Evolutionary conservation across 1,140 invertebrate species (phyloP), one percentile per base, ranked within the genome.

Genomic region (Brevipalpus yothersi): DNA sequence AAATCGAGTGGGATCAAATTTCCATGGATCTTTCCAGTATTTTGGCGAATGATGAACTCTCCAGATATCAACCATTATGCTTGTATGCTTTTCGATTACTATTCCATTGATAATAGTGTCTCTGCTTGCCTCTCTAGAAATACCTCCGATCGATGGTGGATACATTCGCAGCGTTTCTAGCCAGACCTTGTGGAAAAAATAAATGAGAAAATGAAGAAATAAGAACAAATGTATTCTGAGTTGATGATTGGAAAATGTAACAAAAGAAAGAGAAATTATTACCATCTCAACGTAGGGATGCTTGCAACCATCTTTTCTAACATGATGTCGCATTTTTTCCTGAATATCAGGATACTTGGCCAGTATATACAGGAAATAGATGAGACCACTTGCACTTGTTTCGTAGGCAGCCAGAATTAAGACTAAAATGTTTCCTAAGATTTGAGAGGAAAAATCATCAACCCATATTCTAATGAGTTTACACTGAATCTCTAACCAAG

Each of bases 1-100:
- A 41, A 65, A 82, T 58, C 80, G 68, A 43, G 75, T 71, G 0
- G 73, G 73, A 61, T 70, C 63, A 63, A 75, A 75, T 61, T 60
- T 64, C 7, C 68, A 60, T 4, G 73, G 73, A 17, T 73, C 65
- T 9, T 68, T 64, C 70, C 70, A 75, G 41, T 68, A 60, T 12
- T 66, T 57, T 12, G 67, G 65, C 61, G 69, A 65, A 53, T 66
- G 63, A 59, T 75, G 72, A 4, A 75, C 58, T 8, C 64, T 63
- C 58, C 67, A 68, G 13, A 72, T 63, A 1, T 68, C 66, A 10
- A 71, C 61, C 11, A 59, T 56, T 5, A 74, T 63, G 13, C 60
- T 61, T 10, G 63, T 64, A 8, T 66, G 71, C 56, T 69, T 69
- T 5, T 60, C 62, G 39, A 73, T 66, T 5, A 23, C 62, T 11